Percentiles rank a stretch among this genome's conserved stretches.
These are phyloP conservation scores for Condylura cristata DNA, from an alignment of 2,113 vertebrate species.

Conservation along the genomic window DNA sequence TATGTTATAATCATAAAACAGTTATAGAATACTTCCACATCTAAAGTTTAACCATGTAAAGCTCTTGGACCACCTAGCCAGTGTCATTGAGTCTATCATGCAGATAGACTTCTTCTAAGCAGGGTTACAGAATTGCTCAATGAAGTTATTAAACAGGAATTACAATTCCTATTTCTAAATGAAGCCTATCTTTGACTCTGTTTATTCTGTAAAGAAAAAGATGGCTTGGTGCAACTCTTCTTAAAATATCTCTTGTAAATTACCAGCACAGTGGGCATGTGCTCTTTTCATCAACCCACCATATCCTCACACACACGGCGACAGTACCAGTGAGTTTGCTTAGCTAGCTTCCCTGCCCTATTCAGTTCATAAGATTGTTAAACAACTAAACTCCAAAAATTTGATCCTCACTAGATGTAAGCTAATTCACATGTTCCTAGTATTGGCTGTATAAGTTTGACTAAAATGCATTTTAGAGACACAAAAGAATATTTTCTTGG, in stretches of 20 bases:
- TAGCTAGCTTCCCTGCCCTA: background rate
- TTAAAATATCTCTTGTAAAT: background rate
- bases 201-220: background rate
- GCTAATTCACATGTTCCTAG: background rate
- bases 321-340: background rate
- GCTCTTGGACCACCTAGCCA: background rate
- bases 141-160: background rate
- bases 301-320: background rate
- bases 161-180: background rate
- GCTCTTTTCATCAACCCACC: background rate
- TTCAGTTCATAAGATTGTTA: background rate
- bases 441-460: background rate
- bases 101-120: background rate
- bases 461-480: background rate
- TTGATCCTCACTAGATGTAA: background rate
- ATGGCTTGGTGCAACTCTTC: background rate
- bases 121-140: background rate
- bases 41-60: background rate
- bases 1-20: background rate
- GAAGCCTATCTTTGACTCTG: background rate
- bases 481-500: background rate
- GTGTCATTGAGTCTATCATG: background rate
- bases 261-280: background rate
- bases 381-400: background rate
- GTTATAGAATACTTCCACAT: background rate